Evolutionary conservation across 2,888 invertebrate species (phyloP).

Genomic region (Portevinia maculata): DNA sequence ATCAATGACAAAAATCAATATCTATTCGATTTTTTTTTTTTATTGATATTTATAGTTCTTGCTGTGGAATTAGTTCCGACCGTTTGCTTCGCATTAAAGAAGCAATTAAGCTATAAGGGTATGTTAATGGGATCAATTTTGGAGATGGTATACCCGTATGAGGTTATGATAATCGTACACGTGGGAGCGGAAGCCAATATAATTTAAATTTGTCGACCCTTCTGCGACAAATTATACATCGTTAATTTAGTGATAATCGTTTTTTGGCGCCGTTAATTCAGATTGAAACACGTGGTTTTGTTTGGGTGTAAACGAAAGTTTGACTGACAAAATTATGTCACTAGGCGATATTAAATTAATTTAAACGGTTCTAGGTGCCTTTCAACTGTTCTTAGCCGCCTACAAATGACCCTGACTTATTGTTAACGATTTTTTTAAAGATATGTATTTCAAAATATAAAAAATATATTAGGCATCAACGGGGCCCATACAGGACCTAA

Average conservation of each 20-base stretch:
- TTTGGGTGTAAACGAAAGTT: neutral
- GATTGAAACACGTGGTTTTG: no score
- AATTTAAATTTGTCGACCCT: neutral
- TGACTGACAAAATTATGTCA: neutral
- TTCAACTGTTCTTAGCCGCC: no score
- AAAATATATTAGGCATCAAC: no score
- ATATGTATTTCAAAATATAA: no score
- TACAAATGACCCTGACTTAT: no score
- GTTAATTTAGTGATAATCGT: conserved; percentile 17
- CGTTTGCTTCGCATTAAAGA: conserved; percentile 25
- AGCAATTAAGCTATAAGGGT: conserved; percentile 60
- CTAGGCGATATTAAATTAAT: no score
- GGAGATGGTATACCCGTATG: conserved; percentile 35
- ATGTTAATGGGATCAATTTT: conserved; percentile 41
- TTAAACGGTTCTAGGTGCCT: no score
- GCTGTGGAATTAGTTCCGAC: conserved; percentile 33
- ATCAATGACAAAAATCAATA: conserved; percentile 41
- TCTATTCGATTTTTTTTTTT: conserved; percentile 14
- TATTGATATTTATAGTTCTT: conserved; percentile 33
- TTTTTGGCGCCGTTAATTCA: neutral
- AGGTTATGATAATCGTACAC: conserved; percentile 11
- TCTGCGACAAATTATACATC: conserved; percentile 16
- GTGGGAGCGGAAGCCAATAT: conserved; percentile 1
- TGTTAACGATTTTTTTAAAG: no score
- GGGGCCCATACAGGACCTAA: no score